Conservation (phyloP, 2,797 vertebrate species). For the Chaetophractus vellerosus region DNA sequence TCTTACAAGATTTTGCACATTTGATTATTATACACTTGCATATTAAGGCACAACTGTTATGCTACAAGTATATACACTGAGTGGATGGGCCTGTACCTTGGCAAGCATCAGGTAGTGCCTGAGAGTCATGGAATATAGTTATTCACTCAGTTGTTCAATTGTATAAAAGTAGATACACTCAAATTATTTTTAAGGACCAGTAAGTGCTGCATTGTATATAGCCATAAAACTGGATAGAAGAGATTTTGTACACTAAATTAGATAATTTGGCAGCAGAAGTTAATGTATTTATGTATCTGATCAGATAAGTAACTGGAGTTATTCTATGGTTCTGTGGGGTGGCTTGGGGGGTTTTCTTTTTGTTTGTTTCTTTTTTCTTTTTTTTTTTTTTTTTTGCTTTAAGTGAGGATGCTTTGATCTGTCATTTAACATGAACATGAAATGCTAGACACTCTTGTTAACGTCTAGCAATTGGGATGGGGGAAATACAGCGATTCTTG, state of each 20-base stretch:
- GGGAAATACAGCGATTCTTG: constrained; percentile 88
- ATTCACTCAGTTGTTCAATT: background rate
- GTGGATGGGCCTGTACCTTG: background rate
- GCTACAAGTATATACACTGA: background rate
- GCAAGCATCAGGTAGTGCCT: background rate
- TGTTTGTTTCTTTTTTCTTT: constrained; percentile 82
- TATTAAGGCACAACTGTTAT: background rate
- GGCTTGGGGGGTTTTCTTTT: constrained; percentile 81
- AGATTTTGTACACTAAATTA: background rate
- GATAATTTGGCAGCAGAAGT: background rate
- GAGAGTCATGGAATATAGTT: background rate
- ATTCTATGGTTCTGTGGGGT: constrained; percentile 89
- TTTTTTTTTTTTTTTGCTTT: constrained; percentile 86
- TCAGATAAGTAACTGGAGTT: constrained; percentile 66
- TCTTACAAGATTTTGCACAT: background rate
- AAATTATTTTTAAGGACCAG: constrained; percentile 1
- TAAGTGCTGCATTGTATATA: background rate
- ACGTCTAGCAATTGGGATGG: constrained; percentile 88
- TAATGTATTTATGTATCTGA: background rate
- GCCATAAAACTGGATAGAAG: background rate
- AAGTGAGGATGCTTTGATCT: constrained; percentile 90
- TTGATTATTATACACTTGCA: background rate
- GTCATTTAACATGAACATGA: constrained; percentile 85
- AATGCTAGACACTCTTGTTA: constrained; percentile 88
- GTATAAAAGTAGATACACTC: background rate